Conservation (phyloP, 2,888 invertebrate species). For the Polietes domitor region DNA sequence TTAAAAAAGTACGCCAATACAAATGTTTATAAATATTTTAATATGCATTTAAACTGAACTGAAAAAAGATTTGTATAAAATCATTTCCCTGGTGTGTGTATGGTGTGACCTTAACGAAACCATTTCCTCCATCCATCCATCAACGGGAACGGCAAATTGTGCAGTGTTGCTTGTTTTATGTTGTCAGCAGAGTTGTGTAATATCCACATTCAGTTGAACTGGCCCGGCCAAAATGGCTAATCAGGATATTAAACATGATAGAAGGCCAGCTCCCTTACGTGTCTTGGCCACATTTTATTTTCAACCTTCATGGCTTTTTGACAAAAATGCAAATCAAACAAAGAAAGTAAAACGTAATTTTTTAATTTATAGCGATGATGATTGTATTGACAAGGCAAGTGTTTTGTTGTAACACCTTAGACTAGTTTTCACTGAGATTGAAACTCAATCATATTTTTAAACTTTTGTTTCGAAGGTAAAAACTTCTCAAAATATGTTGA, state of each 20-base stretch:
- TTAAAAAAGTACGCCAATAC: constrained; percentile 52
- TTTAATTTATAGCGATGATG: constrained; percentile 50
- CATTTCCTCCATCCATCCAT: neutral
- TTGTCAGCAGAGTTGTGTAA: constrained; percentile 55
- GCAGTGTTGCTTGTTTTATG: neutral
- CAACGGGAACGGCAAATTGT: neutral
- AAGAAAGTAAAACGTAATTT: constrained; percentile 42
- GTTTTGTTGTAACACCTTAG: neutral
- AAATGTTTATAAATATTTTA: constrained; percentile 2
- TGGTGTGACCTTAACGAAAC: constrained; percentile 26
- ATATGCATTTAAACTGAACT: constrained; percentile 26
- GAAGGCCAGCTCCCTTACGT: constrained; percentile 43
- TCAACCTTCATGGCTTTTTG: constrained; percentile 56
- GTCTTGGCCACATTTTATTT: constrained; percentile 62
- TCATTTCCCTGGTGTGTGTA: neutral
- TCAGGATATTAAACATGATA: constrained; percentile 26
- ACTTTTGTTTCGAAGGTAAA: neutral
- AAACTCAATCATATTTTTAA: neutral
- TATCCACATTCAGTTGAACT: constrained; percentile 4
- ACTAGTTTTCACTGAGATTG: neutral
- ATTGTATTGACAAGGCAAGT: constrained; percentile 59
- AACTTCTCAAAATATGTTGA: neutral
- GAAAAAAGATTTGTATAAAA: constrained; percentile 28
- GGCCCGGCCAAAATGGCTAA: constrained; percentile 9
- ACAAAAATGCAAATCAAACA: constrained; percentile 13